Evolutionary conservation across 92 coral and sea anemone species (phyloP).

Genomic region (Palythoa caribaeorum): DNA sequence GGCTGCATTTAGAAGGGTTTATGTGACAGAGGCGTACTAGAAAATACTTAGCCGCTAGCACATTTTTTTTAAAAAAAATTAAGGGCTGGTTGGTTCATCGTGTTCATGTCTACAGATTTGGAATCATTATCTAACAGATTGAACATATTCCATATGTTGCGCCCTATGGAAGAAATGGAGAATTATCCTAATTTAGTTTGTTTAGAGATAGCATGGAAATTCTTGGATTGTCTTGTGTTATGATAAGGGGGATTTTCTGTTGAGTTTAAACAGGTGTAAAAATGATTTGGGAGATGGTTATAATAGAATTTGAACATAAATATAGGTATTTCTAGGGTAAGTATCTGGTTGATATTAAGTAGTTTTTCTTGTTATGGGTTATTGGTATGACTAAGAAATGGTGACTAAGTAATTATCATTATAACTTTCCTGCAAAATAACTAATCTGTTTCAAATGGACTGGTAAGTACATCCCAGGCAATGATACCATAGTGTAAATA

Average conservation of each 20-base stretch:
- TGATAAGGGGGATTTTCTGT: neutral
- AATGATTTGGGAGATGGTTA: constrained; percentile 2
- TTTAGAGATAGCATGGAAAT: neutral
- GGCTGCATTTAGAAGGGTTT: constrained; percentile 20
- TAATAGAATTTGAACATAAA: neutral
- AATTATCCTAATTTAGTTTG: neutral
- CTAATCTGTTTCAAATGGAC: neutral
- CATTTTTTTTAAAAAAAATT: neutral
- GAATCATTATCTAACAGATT: neutral
- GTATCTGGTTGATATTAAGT: neutral
- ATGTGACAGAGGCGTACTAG: constrained; percentile 23
- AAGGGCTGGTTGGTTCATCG: no score
- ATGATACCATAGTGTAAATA: neutral
- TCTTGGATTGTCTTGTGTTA: neutral
- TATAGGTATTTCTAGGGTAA: neutral
- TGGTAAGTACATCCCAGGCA: neutral
- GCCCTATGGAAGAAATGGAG: neutral
- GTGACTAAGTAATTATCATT: neutral
- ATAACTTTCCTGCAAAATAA: neutral
- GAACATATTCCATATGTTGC: neutral
- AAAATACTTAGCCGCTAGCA: constrained; percentile 13
- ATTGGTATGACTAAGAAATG: neutral
- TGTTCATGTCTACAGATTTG: neutral
- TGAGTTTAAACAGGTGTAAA: no score
- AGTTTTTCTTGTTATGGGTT: neutral